These are phyloP conservation scores for Natator depressus DNA, from an alignment of 2,113 vertebrate species.

Conservation along the genomic window DNA sequence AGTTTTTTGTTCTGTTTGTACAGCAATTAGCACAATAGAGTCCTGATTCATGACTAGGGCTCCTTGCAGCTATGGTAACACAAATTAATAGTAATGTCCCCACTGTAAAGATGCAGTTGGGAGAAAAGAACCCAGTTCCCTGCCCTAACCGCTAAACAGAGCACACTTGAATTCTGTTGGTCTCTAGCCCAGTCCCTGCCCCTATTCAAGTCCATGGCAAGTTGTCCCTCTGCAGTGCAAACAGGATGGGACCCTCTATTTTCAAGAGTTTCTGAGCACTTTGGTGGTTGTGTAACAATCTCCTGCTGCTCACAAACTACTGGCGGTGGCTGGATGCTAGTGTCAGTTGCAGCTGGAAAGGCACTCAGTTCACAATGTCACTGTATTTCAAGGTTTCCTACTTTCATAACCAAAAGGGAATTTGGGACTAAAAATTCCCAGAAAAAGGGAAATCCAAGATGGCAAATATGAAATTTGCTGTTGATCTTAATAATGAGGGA, in stretches of 20 bases:
- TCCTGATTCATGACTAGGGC: neutral
- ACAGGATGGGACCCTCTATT: neutral
- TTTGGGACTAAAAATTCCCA: neutral
- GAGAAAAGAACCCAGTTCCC: neutral
- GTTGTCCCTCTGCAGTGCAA: neutral
- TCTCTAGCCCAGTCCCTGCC: neutral
- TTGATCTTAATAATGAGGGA: neutral
- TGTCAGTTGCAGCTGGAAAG: neutral
- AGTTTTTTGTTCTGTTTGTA: neutral
- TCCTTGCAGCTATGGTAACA: neutral
- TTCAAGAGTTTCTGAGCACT: neutral
- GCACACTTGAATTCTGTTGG: neutral
- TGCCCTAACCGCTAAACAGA: neutral
- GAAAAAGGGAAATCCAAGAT: neutral
- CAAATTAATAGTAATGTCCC: neutral
- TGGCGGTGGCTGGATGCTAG: neutral
- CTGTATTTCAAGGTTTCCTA: neutral
- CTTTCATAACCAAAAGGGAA: neutral
- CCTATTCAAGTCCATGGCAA: neutral
- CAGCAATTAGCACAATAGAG: neutral
- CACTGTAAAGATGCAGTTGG: neutral
- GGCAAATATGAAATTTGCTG: neutral
- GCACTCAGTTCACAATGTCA: neutral
- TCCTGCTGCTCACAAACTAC: neutral
- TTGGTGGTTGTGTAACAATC: neutral